A percentile compares a stretch with the other conserved stretches of the same genome.
Conservation (phyloP, 2,888 invertebrate species). For the Stenchaetothrips biformis region DNA sequence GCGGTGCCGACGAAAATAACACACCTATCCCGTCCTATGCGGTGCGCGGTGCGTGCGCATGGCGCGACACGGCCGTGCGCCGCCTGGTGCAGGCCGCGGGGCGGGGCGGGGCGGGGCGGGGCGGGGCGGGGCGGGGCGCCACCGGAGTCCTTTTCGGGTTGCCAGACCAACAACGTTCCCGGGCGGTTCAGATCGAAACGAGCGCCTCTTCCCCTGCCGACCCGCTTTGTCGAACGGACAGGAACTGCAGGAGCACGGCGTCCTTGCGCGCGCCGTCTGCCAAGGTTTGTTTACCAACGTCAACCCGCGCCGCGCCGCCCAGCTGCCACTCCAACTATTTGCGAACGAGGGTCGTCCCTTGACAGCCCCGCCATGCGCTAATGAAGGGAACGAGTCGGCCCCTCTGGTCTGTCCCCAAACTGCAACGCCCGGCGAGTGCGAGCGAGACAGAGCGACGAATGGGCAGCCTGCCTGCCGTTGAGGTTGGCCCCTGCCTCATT, state of each 20-base stretch:
- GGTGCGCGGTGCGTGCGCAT: not conserved
- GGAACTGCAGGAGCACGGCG: not conserved
- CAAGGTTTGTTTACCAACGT: slow-evolving; percentile 20
- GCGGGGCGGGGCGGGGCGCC: not conserved
- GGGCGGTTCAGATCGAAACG: not conserved
- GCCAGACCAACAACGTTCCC: too few relatives aligned
- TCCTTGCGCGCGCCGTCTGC: slow-evolving; percentile 10
- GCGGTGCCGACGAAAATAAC: slow-evolving; percentile 19
- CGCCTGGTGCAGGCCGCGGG: not conserved
- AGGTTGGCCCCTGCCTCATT: too few relatives aligned
- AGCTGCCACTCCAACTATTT: not conserved
- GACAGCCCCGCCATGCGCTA: too few relatives aligned
- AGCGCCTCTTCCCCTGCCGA: not conserved
- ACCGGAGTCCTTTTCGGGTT: too few relatives aligned
- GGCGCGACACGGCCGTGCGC: not conserved
- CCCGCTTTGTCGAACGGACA: not conserved
- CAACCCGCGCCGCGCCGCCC: not conserved
- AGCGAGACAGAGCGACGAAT: too few relatives aligned
- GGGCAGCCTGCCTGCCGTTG: too few relatives aligned
- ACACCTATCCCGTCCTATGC: not conserved
- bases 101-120: not conserved
- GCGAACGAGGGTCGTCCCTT: too few relatives aligned
- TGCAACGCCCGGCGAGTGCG: too few relatives aligned
- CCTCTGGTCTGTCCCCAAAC: too few relatives aligned
- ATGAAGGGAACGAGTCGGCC: too few relatives aligned